These are phyloP conservation scores for Drosophila simulans DNA, from an alignment of 1,140 invertebrate species.

Conservation along the genomic window DNA sequence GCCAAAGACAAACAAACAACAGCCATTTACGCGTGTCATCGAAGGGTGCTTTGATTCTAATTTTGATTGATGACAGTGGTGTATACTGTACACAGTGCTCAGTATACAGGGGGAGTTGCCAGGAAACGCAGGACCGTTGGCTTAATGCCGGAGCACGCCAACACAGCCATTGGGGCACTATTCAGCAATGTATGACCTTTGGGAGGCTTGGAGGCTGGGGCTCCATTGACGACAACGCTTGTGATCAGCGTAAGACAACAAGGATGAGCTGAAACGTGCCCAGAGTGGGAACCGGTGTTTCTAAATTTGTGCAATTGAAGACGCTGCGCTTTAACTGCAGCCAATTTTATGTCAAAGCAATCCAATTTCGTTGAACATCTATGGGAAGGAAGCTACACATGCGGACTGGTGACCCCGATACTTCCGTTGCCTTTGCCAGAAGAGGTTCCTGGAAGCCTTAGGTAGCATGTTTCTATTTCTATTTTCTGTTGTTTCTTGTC, in stretches of 20 bases:
- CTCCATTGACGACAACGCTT: background rate
- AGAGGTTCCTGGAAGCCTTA: background rate
- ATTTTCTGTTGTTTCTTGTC: too few species aligned
- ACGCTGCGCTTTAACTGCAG: too few species aligned
- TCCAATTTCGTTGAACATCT: too few species aligned
- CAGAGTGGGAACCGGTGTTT: background rate
- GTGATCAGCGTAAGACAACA: background rate
- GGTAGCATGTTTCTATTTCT: too few species aligned
- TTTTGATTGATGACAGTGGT: slow-evolving; percentile 72
- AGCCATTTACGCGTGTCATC: slow-evolving; percentile 52
- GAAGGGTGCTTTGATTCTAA: slow-evolving; percentile 64
- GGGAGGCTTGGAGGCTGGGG: background rate
- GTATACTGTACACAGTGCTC: background rate
- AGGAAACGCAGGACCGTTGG: background rate
- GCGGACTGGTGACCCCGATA: too few species aligned
- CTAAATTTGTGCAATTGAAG: background rate
- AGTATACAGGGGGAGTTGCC: slow-evolving; percentile 3
- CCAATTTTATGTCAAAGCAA: too few species aligned
- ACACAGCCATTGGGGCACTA: background rate
- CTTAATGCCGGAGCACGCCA: background rate
- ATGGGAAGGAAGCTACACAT: too few species aligned
- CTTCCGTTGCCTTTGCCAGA: too few species aligned
- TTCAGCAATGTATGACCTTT: background rate
- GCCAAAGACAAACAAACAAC: slow-evolving; percentile 37
- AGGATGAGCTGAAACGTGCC: background rate